phyloP scores from a whole-genome alignment of 2,797 vertebrate species.

The Xenopus petersii region DNA sequence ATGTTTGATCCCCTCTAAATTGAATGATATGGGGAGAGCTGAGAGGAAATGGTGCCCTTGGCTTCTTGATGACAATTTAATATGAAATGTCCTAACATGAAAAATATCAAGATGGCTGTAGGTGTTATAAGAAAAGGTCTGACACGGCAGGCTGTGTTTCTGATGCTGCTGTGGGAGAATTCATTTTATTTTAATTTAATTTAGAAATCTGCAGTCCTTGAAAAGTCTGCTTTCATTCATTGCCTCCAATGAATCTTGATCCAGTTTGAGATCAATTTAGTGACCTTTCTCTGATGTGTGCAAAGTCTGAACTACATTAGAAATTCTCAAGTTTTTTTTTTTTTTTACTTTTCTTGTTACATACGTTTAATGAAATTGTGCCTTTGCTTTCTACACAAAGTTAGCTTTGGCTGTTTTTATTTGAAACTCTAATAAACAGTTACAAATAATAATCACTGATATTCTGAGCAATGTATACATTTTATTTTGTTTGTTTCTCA shows the following conservation, averaged over 20 bases:
- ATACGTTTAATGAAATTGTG: conserved; percentile 30
- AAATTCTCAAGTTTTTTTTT: too few species aligned
- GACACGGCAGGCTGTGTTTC: conserved; percentile 40
- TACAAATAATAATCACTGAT: too few species aligned
- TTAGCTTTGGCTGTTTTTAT: too few species aligned
- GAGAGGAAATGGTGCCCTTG: conserved; percentile 15
- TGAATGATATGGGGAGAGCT: conserved; percentile 19
- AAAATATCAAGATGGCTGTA: conserved; percentile 36
- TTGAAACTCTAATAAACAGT: too few species aligned
- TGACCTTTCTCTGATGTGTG: conserved; percentile 28
- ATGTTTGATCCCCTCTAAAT: conserved; percentile 19
- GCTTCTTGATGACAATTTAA: conserved; percentile 36
- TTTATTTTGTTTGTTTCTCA: too few species aligned
- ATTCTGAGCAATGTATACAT: too few species aligned
- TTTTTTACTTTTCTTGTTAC: too few species aligned
- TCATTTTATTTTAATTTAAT: conserved; percentile 37
- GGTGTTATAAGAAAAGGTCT: conserved; percentile 34
- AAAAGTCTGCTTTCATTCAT: conserved; percentile 39
- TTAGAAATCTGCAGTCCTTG: conserved; percentile 31
- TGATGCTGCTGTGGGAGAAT: conserved; percentile 35
- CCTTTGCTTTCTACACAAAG: not conserved
- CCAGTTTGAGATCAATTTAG: conserved; percentile 36
- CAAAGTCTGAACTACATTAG: not conserved
- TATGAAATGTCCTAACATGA: conserved; percentile 43
- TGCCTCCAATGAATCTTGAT: conserved; percentile 42